phyloP scores from a whole-genome alignment of 2,888 invertebrate species.

The Cyrtodaria siliqua region DNA sequence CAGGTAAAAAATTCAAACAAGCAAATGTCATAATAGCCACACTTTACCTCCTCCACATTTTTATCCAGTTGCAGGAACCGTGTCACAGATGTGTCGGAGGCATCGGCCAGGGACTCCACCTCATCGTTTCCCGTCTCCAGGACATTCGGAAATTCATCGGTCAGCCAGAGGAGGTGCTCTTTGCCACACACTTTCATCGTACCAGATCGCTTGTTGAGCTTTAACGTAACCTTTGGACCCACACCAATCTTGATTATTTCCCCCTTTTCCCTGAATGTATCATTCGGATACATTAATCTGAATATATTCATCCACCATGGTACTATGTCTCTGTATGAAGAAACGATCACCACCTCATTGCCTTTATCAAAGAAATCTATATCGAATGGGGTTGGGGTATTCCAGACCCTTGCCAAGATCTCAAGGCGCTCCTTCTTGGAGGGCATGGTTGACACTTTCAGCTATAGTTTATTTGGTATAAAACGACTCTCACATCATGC shows the following conservation, averaged over 20 bases:
- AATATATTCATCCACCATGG: constrained; percentile 80
- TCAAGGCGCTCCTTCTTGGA: constrained; percentile 79
- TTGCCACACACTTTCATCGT: constrained; percentile 79
- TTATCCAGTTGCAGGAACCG: constrained; percentile 80
- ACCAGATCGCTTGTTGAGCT: constrained; percentile 77
- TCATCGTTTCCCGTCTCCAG: constrained; percentile 80
- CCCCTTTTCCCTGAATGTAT: constrained; percentile 77
- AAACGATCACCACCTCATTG: constrained; percentile 77
- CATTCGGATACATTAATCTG: constrained; percentile 74
- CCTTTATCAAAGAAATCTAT: constrained; percentile 82
- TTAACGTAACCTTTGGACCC: constrained; percentile 74
- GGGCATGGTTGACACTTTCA: constrained; percentile 50
- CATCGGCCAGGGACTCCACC: constrained; percentile 72
- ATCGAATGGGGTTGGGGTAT: constrained; percentile 78
- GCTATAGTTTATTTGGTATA: background rate
- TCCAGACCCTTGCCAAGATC: constrained; percentile 78
- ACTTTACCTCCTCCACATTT: constrained; percentile 82
- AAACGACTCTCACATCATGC: no score
- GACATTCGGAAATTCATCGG: constrained; percentile 79
- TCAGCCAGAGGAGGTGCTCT: constrained; percentile 81
- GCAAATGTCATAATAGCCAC: no score
- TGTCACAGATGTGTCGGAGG: constrained; percentile 79
- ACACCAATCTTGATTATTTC: constrained; percentile 79
- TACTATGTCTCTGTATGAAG: constrained; percentile 73
- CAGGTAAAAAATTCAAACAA: no score